Conservation (phyloP, 2,797 vertebrate species). For the Eurystomus glaucurus region DNA sequence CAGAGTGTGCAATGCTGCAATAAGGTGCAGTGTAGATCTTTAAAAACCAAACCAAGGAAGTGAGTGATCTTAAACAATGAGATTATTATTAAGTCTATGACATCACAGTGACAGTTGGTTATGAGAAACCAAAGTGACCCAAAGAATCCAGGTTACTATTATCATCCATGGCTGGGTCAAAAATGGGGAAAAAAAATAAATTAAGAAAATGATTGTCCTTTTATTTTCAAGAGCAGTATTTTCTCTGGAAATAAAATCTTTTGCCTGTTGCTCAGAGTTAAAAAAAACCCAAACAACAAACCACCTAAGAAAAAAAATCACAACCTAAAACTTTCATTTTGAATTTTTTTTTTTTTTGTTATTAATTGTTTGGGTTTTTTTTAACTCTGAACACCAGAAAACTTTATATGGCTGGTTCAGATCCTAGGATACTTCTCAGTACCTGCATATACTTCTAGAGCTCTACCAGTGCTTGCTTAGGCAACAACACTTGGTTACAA, state of each 20-base stretch:
- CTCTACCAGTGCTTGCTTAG: not conserved
- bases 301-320: not conserved
- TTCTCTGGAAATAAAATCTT: not conserved
- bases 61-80: not conserved
- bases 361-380: too few relatives aligned
- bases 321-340: not conserved
- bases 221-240: not conserved
- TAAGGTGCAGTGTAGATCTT: not conserved
- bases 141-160: not conserved
- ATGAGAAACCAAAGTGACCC: not conserved
- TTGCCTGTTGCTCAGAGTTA: not conserved
- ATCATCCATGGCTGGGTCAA: not conserved
- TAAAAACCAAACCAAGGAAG: not conserved
- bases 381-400: too few relatives aligned
- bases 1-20: not conserved
- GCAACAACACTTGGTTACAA: not conserved
- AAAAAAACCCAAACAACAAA: not conserved
- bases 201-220: not conserved
- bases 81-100: not conserved
- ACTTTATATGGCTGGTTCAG: not conserved
- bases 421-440: not conserved
- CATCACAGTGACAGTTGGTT: not conserved
- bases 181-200: not conserved
- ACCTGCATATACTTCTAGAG: not conserved
- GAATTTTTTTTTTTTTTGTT: not conserved